Conservation (phyloP, 2,888 invertebrate species). For the Cryptosula pallasiana region DNA sequence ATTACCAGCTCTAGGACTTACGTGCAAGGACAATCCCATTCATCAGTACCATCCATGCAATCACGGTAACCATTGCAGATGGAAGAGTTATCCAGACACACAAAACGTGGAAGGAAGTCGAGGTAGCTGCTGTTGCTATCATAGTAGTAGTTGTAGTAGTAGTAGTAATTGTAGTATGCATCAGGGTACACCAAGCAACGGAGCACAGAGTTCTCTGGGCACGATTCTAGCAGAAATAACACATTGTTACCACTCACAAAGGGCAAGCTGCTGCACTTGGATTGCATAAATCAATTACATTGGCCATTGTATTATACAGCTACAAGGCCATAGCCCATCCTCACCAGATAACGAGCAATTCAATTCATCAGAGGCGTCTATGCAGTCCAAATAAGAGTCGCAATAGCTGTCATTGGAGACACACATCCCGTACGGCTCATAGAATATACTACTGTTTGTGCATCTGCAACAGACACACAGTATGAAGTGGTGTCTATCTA, state of each 20-base stretch:
- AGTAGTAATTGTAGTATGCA: not conserved
- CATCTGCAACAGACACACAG: too few species aligned
- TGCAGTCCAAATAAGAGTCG: not conserved
- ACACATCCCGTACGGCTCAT: not conserved
- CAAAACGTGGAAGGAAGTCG: not conserved
- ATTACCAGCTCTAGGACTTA: not conserved
- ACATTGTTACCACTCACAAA: not conserved
- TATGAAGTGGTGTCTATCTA: too few species aligned
- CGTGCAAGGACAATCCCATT: not conserved
- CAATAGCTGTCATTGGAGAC: not conserved
- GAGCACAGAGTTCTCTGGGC: not conserved
- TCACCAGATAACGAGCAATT: too few species aligned
- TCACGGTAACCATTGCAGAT: not conserved
- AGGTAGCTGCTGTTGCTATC: too few species aligned
- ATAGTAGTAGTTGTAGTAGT: not conserved
- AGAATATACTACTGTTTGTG: not conserved
- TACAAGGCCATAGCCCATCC: too few species aligned
- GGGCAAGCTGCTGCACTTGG: too few species aligned
- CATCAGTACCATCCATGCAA: constrained; percentile 5
- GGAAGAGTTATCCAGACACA: not conserved
- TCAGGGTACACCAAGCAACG: not conserved
- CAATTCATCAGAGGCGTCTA: not conserved
- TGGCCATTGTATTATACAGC: too few species aligned
- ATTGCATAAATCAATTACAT: too few species aligned
- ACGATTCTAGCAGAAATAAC: not conserved